A percentile compares a stretch with the other conserved stretches of the same genome.
Evolutionary conservation across 2,797 vertebrate genomes (phyloP).

Genomic region (Rhabdophis nuchalis): DNA sequence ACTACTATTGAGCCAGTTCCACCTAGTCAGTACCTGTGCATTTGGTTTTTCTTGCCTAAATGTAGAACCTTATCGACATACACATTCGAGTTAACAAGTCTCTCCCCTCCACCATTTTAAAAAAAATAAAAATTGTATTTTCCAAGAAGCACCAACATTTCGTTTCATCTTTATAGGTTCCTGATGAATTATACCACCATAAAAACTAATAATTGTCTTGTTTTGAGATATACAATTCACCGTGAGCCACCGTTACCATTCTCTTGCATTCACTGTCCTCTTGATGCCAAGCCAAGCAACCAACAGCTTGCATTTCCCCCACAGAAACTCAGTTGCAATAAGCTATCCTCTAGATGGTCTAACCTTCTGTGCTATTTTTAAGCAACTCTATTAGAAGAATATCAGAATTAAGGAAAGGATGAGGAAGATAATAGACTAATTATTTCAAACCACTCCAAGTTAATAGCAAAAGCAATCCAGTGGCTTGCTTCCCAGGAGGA

Average conservation of each 20-base stretch:
- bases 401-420: conserved; percentile 11
- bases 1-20: not conserved
- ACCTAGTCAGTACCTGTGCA: not conserved
- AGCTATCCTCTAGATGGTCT: conserved; percentile 41
- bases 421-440: conserved; percentile 11
- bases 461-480: conserved; percentile 31
- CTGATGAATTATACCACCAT: not conserved
- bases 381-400: conserved; percentile 15
- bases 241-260: conserved; percentile 45
- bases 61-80: not conserved
- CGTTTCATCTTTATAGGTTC: not conserved
- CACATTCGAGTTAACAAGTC: not conserved
- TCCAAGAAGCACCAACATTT: not conserved
- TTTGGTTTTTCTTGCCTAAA: not conserved
- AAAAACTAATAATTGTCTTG: not conserved
- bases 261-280: not conserved
- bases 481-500: conserved; percentile 22
- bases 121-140: not conserved
- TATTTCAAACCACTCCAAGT: conserved; percentile 34
- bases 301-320: conserved; percentile 37
- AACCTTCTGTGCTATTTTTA: not conserved
- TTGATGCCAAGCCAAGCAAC: conserved; percentile 47
- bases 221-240: conserved; percentile 8
- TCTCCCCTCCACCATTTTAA: not conserved
- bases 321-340: conserved; percentile 43